phyloP scores from a whole-genome alignment of 92 coral and sea anemone genomes.

The Hydrozoanthus gracilis region DNA sequence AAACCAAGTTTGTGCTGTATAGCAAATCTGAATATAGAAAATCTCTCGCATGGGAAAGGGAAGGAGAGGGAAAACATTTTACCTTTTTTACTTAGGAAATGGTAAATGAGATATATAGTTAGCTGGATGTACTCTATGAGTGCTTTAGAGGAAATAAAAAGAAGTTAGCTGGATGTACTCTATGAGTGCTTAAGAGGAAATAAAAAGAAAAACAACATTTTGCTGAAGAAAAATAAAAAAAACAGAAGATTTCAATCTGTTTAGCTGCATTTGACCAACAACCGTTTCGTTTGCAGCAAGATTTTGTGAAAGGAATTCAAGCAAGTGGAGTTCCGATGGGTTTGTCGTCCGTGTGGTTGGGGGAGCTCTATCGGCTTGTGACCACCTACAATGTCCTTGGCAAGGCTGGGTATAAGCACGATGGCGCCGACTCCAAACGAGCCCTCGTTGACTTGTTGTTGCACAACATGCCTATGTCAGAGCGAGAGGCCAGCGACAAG shows the following conservation, averaged over 20 bases:
- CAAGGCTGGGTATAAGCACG: slow-evolving; percentile 91
- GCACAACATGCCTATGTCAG: slow-evolving; percentile 28
- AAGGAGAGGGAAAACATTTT: too few species aligned
- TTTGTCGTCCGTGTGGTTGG: slow-evolving; percentile 99
- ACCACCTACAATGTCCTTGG: slow-evolving; percentile 97
- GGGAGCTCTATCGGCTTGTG: slow-evolving; percentile 94
- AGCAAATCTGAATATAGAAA: too few species aligned
- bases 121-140: too few species aligned
- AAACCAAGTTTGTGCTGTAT: too few species aligned
- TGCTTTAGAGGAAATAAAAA: too few species aligned
- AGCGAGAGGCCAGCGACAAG: slow-evolving; percentile 25
- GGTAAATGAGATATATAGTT: too few species aligned
- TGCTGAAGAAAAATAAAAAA: background rate
- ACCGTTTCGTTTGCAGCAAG: slow-evolving; percentile 66
- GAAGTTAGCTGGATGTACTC: too few species aligned
- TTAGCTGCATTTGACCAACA: too few species aligned
- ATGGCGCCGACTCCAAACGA: slow-evolving; percentile 54
- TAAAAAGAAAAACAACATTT: too few species aligned
- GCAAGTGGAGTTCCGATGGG: slow-evolving; percentile 93
- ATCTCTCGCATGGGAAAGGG: too few species aligned
- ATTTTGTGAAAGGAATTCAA: slow-evolving; percentile 81
- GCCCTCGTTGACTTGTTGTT: slow-evolving; percentile 37
- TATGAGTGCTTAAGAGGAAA: too few species aligned
- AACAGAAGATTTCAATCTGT: background rate
- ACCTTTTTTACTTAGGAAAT: too few species aligned